A percentile compares a stretch with the other conserved stretches of the same genome.
Conservation (phyloP, 1,140 invertebrate genomes). For the Callitettix versicolor region DNA sequence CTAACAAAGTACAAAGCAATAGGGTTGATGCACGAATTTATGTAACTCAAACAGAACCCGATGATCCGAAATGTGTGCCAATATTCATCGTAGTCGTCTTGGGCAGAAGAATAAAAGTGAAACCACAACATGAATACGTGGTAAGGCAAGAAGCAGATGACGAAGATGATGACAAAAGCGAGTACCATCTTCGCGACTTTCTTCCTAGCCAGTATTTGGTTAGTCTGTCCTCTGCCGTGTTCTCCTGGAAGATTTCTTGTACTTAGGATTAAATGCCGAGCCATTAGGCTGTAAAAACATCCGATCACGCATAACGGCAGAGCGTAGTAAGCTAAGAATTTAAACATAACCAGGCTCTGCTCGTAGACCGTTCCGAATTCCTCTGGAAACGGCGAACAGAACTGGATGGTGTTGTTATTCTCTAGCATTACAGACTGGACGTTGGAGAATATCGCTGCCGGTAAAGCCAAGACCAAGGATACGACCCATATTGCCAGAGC, state of each 20-base stretch:
- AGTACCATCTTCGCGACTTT: constrained; percentile 87
- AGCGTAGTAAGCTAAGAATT: constrained; percentile 69
- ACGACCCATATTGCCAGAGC: constrained; percentile 74
- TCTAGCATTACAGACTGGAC: constrained; percentile 38
- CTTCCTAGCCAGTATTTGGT: constrained; percentile 41
- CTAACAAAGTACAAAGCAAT: constrained; percentile 87
- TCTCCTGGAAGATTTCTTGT: constrained; percentile 72
- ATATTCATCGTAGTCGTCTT: constrained; percentile 63
- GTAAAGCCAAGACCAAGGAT: constrained; percentile 65
- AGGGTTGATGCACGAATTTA: constrained; percentile 89
- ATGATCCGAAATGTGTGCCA: constrained; percentile 76
- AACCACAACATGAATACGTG: constrained; percentile 82
- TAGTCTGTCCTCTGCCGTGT: constrained; percentile 43
- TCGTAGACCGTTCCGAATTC: constrained; percentile 38
- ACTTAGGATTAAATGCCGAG: constrained; percentile 66
- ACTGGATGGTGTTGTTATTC: constrained; percentile 44
- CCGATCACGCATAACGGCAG: constrained; percentile 75
- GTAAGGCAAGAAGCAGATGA: constrained; percentile 80
- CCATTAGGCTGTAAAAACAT: constrained; percentile 81
- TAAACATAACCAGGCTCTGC: constrained; percentile 41
- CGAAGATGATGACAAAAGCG: constrained; percentile 88
- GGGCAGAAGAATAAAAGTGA: constrained; percentile 59
- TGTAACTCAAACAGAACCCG: constrained; percentile 77
- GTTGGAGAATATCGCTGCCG: constrained; percentile 65
- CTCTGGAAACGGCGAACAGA: constrained; percentile 56